phyloP scores from a whole-genome alignment of 2,888 invertebrate genomes.

The Amphimallon solstitiale region DNA sequence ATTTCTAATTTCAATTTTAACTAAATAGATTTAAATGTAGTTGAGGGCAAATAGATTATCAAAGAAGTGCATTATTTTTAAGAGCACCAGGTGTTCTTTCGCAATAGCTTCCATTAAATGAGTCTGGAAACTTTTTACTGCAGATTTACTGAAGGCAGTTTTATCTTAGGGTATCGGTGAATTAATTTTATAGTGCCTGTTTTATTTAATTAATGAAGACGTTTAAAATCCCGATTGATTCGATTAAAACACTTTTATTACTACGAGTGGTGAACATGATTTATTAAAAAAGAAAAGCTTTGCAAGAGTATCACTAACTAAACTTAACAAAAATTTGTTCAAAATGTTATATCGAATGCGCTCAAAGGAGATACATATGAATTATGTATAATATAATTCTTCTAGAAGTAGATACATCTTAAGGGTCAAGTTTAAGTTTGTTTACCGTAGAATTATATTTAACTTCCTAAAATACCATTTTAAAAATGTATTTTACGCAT shows the following conservation, averaged over 20 bases:
- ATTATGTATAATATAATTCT: no score
- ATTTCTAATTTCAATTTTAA: conserved; percentile 10
- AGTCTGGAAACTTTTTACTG: conserved; percentile 33
- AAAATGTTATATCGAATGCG: no score
- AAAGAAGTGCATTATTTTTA: conserved; percentile 40
- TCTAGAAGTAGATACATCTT: no score
- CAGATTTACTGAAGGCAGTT: conserved; percentile 15
- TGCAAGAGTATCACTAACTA: no score
- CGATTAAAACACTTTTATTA: not conserved
- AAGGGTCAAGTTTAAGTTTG: no score
- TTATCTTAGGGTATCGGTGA: not conserved
- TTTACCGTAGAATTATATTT: no score
- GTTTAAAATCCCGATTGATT: not conserved
- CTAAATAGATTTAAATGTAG: conserved; percentile 11
- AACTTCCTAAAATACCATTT: no score
- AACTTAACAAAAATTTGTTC: no score
- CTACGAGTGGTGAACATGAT: no score
- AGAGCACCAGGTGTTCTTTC: conserved; percentile 42
- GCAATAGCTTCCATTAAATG: conserved; percentile 38
- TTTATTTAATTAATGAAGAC: conserved; percentile 4
- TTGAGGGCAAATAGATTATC: conserved; percentile 38
- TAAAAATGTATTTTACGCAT: no score
- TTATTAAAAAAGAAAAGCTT: no score
- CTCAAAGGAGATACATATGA: no score
- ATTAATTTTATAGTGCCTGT: not conserved